A percentile compares a stretch with the other conserved stretches of the same genome.
phyloP scores from a whole-genome alignment of 2,888 invertebrate genomes.

The Oxycera nigricornis region DNA sequence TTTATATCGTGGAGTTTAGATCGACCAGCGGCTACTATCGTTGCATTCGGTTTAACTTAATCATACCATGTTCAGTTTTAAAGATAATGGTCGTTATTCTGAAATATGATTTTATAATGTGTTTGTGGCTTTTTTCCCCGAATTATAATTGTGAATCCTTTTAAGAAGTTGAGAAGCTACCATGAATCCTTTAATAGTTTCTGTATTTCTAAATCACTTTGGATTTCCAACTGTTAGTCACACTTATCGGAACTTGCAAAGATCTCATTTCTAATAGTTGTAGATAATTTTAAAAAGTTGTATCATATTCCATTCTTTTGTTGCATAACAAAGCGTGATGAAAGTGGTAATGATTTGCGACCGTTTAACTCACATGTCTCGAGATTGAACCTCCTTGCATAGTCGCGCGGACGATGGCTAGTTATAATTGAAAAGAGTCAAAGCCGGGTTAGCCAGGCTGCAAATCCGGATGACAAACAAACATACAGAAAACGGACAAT shows the following conservation, averaged over 20 bases:
- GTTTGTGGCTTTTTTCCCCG: no score
- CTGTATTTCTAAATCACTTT: no score
- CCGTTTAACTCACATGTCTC: not conserved
- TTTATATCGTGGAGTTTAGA: not conserved
- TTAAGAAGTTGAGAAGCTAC: no score
- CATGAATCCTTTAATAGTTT: no score
- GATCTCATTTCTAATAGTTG: no score
- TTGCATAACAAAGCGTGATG: slow-evolving; percentile 7
- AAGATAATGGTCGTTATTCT: not conserved
- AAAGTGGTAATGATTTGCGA: slow-evolving; percentile 20
- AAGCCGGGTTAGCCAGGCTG: not conserved
- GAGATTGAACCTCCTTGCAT: not conserved
- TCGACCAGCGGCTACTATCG: not conserved
- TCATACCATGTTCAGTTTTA: no score
- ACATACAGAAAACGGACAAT: not conserved
- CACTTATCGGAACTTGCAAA: no score
- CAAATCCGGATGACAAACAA: slow-evolving; percentile 1
- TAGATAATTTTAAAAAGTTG: no score
- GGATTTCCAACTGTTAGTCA: no score
- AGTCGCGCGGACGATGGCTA: not conserved
- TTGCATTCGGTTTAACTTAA: not conserved
- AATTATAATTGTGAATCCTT: no score
- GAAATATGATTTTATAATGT: no score
- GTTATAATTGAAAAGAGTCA: slow-evolving; percentile 21
- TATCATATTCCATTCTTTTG: no score